Percentiles rank a stretch among this genome's conserved stretches.
Evolutionary conservation across 2,888 invertebrate species (phyloP).

Genomic region (Drosophila cyrtoloma): DNA sequence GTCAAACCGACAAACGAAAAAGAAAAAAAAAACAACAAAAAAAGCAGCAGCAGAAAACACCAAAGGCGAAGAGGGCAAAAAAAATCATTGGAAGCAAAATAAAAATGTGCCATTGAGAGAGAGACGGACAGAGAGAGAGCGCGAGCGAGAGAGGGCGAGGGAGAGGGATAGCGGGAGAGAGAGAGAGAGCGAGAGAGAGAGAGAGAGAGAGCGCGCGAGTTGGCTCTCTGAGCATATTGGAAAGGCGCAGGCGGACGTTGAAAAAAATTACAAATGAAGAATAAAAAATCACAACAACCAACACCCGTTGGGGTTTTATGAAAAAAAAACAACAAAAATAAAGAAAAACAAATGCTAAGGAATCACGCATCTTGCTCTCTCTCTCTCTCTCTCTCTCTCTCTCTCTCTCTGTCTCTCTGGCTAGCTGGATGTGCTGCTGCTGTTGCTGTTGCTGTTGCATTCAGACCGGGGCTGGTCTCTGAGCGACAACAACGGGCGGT

Average conservation of each 20-base stretch:
- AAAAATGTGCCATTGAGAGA: slow-evolving; percentile 59
- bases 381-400: neutral
- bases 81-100: slow-evolving; percentile 58
- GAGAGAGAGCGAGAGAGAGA: neutral
- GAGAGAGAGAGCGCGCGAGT: slow-evolving; percentile 30
- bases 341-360: slow-evolving; percentile 31
- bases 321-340: slow-evolving; percentile 31
- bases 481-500: slow-evolving; percentile 54
- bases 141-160: slow-evolving; percentile 6
- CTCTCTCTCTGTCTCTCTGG: neutral
- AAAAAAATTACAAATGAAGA: slow-evolving; percentile 41
- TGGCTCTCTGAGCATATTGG: slow-evolving; percentile 57
- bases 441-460: slow-evolving; percentile 14
- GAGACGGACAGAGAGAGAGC: neutral
- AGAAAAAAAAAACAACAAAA: slow-evolving; percentile 14
- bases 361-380: slow-evolving; percentile 43
- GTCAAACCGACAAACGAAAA: slow-evolving; percentile 58
- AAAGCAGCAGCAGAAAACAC: slow-evolving; percentile 11
- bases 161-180: slow-evolving; percentile 5
- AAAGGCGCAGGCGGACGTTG: slow-evolving; percentile 61
- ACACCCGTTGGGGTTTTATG: slow-evolving; percentile 35
- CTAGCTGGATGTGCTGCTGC: slow-evolving; percentile 10
- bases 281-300: slow-evolving; percentile 13
- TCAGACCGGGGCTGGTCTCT: slow-evolving; percentile 9
- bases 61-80: slow-evolving; percentile 51